A percentile compares a stretch with the other conserved stretches of the same genome.
Evolutionary conservation across 2,113 vertebrate species (phyloP).

Genomic region (Empidonax traillii): DNA sequence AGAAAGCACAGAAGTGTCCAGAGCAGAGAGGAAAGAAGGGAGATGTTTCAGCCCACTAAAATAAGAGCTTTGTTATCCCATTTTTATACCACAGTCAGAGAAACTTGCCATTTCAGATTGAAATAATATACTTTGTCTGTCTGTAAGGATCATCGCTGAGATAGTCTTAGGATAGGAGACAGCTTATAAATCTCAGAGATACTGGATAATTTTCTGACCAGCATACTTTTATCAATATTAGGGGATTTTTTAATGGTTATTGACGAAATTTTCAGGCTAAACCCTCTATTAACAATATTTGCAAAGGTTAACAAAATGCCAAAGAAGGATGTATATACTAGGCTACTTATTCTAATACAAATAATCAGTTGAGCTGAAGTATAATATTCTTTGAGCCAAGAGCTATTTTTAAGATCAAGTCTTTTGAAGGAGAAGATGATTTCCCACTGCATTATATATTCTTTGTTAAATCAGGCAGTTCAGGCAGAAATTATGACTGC

Average conservation of each 20-base stretch:
- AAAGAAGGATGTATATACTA: accelerated
- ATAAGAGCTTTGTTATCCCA: neutral
- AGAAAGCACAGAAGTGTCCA: neutral
- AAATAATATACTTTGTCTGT: neutral
- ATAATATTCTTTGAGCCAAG: neutral
- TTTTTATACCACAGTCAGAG: neutral
- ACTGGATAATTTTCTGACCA: neutral
- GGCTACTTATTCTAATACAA: neutral
- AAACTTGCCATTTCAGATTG: neutral
- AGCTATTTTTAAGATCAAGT: neutral
- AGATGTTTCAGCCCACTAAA: neutral
- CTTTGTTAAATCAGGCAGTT: neutral
- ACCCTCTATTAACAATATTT: neutral
- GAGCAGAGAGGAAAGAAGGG: neutral
- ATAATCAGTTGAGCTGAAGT: neutral
- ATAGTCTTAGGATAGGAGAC: neutral
- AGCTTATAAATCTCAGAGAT: neutral
- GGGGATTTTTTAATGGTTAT: neutral
- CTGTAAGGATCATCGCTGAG: neutral
- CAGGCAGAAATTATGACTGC: neutral
- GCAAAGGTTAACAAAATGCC: neutral
- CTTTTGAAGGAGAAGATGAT: neutral
- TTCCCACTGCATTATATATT: neutral
- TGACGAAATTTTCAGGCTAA: neutral
- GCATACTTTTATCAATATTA: neutral